Percentiles rank a stretch among this genome's conserved stretches.
These are phyloP conservation scores for Lepus europaeus DNA, from an alignment of 2,113 vertebrate genomes.

Conservation along the genomic window DNA sequence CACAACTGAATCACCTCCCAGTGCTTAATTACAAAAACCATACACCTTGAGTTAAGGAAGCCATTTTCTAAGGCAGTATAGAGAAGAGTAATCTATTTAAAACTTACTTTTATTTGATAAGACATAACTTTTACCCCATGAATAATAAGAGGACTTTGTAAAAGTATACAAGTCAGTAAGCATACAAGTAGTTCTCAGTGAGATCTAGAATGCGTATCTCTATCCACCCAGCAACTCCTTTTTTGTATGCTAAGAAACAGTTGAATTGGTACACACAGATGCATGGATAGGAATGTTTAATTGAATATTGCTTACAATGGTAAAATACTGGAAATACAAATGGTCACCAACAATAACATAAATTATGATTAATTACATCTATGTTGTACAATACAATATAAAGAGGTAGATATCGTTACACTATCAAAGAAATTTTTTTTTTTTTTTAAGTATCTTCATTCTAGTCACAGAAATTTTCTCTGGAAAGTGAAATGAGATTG, in stretches of 20 bases:
- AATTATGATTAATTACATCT: background rate
- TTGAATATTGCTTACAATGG: background rate
- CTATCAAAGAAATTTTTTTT: background rate
- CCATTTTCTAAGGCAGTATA: background rate
- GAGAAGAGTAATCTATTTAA: background rate
- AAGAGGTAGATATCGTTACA: background rate
- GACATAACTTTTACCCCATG: background rate
- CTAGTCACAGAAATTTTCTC: no score
- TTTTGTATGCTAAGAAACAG: background rate
- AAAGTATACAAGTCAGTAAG: background rate
- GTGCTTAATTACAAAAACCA: background rate
- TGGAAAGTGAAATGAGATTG: background rate
- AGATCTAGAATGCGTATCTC: background rate
- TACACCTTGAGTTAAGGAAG: background rate
- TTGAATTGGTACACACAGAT: background rate
- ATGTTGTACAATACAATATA: background rate
- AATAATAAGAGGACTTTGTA: slow-evolving; percentile 5
- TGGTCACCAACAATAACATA: background rate
- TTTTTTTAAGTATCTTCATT: background rate
- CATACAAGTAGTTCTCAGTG: background rate
- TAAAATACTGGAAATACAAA: background rate
- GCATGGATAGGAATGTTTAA: background rate
- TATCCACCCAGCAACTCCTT: background rate
- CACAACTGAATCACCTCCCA: background rate
- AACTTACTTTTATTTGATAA: background rate